Conservation (phyloP, 1,140 invertebrate genomes). For the Apocrypta bakeri region DNA sequence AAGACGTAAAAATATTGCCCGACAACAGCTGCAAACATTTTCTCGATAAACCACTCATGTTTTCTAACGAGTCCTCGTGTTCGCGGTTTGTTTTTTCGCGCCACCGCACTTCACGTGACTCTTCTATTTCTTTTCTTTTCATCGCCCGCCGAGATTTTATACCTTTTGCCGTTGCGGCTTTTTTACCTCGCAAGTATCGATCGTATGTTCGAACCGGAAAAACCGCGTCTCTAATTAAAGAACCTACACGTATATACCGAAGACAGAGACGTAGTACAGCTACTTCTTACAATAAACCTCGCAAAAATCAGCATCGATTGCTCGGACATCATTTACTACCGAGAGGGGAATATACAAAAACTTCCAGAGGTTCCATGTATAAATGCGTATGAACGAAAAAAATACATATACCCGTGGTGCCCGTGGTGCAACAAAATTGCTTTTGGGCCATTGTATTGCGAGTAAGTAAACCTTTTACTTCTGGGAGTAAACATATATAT, state of each 20-base stretch:
- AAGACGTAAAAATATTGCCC: too few species aligned
- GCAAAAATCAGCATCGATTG: neutral
- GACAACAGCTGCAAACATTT: too few species aligned
- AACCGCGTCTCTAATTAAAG: constrained; percentile 26
- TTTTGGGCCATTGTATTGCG: neutral
- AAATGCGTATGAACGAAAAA: neutral
- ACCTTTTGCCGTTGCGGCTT: neutral
- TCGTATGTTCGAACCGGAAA: neutral
- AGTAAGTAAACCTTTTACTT: neutral
- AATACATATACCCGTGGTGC: neutral
- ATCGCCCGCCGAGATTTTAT: neutral
- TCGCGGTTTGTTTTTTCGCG: neutral
- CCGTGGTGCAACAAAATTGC: too few species aligned
- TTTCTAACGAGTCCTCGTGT: neutral
- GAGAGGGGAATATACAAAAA: neutral
- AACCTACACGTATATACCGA: neutral
- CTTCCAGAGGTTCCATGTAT: neutral
- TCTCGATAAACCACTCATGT: neutral
- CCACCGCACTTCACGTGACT: neutral
- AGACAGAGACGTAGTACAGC: too few species aligned
- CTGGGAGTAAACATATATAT: neutral
- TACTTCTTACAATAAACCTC: too few species aligned
- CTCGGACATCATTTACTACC: neutral
- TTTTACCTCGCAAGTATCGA: neutral
- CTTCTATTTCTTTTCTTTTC: constrained; percentile 1